Evolutionary conservation across 1,140 invertebrate species (phyloP), one percentile per base, ranked within the genome.

Genomic region (Caerostris extrusa): DNA sequence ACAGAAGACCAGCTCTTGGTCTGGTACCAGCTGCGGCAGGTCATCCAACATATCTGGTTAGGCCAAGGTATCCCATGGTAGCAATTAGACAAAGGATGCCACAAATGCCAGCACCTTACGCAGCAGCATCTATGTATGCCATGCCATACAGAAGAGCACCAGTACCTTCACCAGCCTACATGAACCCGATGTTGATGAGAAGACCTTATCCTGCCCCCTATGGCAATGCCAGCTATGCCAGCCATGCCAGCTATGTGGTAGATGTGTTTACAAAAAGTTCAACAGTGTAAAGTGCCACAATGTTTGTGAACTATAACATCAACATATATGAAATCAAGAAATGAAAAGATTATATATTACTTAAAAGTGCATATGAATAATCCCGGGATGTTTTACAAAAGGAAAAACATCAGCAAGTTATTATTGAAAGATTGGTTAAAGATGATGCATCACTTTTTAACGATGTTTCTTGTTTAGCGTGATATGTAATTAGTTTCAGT

Each of bases 171-270:
- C 56, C 71, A 1, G 17, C 55, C 7, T 82, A 82, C 12, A 5
- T 77, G 56, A 91, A 91, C 12, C 90, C 90, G 0, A 82, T 91
- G 90, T 50, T 91, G 90, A 60, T 91, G 56, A 57, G 90, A 19
- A 91, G 90, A n/a, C 90, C 90, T 0, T 64, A 88, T 17, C 34
- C 86, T 88, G 17, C 86, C 10, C 10, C 86, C 86, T 7, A 57
- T 85, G 56, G 34, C 61, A 5, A 64, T 64, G 61, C 61, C 71
- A 34, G 34, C 34, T 5, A 77, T 77, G 71, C 71, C 67, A 69
- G 67, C 71, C 71, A 57, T 85, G 56, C 57, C 83, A 19, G 57
- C 57, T 60, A 85, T 85, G 83, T 85, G 83, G 83, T 58, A 85
- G 56, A 6, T 19, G 7, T n/a, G 56, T 19, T n/a, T 10, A 85